Percentiles rank a stretch among this genome's conserved stretches.
Evolutionary conservation across 2,113 vertebrate genomes (phyloP).

Genomic region (Lophotis ruficrista): DNA sequence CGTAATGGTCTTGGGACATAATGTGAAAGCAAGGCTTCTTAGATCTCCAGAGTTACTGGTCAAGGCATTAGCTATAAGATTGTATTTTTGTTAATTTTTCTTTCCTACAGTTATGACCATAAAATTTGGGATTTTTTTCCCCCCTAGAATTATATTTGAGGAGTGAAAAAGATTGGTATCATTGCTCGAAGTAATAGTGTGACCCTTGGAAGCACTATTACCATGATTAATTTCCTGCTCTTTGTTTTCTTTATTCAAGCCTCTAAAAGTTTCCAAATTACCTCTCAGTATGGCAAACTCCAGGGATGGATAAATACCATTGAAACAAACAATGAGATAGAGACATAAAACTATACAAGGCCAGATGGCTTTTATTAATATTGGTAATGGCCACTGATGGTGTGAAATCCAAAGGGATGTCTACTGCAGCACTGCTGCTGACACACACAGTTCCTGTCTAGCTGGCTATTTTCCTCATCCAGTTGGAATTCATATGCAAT

Average conservation of each 20-base stretch:
- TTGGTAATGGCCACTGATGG: background rate
- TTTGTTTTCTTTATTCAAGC: background rate
- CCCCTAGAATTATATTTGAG: background rate
- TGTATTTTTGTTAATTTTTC: background rate
- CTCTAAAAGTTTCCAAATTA: constrained; percentile 29
- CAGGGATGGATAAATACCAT: background rate
- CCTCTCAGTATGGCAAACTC: background rate
- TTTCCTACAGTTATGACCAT: background rate
- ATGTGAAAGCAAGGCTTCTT: background rate
- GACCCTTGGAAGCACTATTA: constrained; percentile 9
- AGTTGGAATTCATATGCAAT: background rate
- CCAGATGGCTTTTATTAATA: constrained; percentile 20
- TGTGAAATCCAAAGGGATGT: constrained; percentile 1
- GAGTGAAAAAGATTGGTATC: background rate
- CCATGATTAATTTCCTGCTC: background rate
- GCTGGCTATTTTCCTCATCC: background rate
- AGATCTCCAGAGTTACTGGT: background rate
- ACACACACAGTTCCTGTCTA: background rate
- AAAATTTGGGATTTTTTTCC: background rate
- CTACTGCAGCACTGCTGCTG: background rate
- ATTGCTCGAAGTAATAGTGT: background rate
- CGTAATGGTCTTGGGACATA: background rate
- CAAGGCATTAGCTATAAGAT: background rate
- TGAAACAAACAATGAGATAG: background rate
- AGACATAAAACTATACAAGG: background rate